Base-by-base conservation (phyloP, 2,113 vertebrate species). In the Zootoca vivipara region DNA sequence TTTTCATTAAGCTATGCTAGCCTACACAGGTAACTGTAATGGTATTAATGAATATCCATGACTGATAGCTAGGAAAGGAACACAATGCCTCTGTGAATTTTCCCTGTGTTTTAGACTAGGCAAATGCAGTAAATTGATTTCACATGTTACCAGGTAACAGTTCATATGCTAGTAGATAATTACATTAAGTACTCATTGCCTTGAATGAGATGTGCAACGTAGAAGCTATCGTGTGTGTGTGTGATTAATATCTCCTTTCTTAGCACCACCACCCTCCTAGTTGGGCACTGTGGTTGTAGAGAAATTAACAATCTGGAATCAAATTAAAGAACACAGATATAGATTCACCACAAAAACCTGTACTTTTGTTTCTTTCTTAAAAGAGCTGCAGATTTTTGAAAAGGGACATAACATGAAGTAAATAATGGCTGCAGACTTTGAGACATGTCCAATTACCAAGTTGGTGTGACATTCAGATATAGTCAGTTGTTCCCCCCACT, bases 61-160 rank as follows among this genome's bases (percentile, higher is more conserved):
- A 0, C 12, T 91, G 78, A 84, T 0, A 72, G 0, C 78, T 58
- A 69, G 58, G 82, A 87, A 73, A n/a, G 20, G 87, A 75, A 65
- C n/a, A 85, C 6, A 13, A 22, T 70, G 42, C 85, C 40, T 78
- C 4, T 87, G 74, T 35, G 35, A 72, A 70, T 73, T 82, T 80
- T 83, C 35, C 15, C 24, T 69, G 20, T 87, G 52, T 58, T 89
- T 15, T 2, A 35, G 79, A 85, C 22, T 16, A 42, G 46, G 80
- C 52, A 87, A 73, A 78, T 85, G 64, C 15, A 78, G 35, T 83
- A 65, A 90, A 89, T 83, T 83, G 62, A 93, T 42, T 87, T 89
- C 30, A 86, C 80, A 90, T 42, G n/a, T 35, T 65, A 86, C 82
- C 85, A 89, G 28, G 46, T 83, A 85, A 83, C 4, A 89, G 40